These are phyloP conservation scores for Phlogophora meticulosa DNA, from an alignment of 2,888 invertebrate species.

Conservation along the genomic window DNA sequence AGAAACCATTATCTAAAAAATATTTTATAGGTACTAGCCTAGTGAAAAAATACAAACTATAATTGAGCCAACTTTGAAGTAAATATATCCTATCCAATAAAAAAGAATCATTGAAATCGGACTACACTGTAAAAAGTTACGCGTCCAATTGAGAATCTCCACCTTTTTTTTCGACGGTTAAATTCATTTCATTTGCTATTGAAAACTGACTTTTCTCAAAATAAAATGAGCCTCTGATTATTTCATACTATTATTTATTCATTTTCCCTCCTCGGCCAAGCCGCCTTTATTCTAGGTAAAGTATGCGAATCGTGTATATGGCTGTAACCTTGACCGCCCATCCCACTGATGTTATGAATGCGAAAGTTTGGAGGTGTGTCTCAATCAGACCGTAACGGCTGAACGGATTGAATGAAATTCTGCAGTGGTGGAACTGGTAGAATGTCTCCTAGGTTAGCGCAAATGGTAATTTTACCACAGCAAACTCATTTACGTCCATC, in stretches of 20 bases:
- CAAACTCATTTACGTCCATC: not conserved
- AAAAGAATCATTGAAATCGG: too few species aligned
- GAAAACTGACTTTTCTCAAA: not conserved
- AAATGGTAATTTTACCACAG: not conserved
- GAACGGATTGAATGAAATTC: conserved; percentile 11
- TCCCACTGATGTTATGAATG: conserved; percentile 42
- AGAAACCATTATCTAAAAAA: too few species aligned
- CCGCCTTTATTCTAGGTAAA: conserved; percentile 22
- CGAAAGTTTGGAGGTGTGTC: conserved; percentile 58
- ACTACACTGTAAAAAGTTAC: too few species aligned
- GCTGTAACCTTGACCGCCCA: conserved; percentile 46
- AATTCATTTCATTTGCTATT: not conserved
- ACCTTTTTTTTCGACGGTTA: too few species aligned
- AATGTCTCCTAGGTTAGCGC: not conserved
- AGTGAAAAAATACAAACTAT: too few species aligned
- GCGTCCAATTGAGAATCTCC: too few species aligned
- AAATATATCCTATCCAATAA: too few species aligned
- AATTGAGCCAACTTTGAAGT: too few species aligned
- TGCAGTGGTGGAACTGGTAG: not conserved
- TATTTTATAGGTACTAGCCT: too few species aligned
- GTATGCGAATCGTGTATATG: conserved; percentile 20
- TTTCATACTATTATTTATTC: not conserved
- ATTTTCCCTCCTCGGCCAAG: not conserved
- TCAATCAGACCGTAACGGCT: conserved; percentile 37
- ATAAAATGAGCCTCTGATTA: not conserved